phyloP scores from a whole-genome alignment of 2,888 invertebrate genomes.

The Cybosia mesomella region DNA sequence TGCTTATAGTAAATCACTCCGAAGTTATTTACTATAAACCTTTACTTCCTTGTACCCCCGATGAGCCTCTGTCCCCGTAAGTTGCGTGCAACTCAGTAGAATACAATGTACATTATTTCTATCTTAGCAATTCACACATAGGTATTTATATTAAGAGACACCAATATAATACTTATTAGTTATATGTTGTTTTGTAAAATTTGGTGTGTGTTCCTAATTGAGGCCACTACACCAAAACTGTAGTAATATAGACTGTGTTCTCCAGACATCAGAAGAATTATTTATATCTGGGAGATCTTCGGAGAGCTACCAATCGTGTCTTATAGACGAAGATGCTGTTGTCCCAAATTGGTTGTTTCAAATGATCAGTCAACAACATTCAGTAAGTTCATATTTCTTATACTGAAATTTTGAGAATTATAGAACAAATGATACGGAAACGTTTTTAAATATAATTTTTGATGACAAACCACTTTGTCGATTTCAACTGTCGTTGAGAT shows the following conservation, averaged over 20 bases:
- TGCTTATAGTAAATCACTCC: too few species aligned
- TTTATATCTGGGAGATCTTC: slow-evolving; percentile 76
- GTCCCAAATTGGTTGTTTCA: slow-evolving; percentile 80
- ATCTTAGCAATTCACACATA: neutral
- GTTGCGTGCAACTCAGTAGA: too few species aligned
- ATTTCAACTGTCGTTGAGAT: neutral
- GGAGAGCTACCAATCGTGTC: slow-evolving; percentile 71
- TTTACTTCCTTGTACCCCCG: neutral
- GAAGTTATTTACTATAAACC: neutral
- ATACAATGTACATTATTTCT: neutral
- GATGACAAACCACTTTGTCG: too few species aligned
- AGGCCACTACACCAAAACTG: neutral
- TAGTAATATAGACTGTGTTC: neutral
- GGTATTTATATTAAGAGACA: neutral
- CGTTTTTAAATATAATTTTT: too few species aligned
- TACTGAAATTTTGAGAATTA: too few species aligned
- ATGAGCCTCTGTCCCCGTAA: too few species aligned
- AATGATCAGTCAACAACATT: slow-evolving; percentile 71
- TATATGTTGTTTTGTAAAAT: neutral
- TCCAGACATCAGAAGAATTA: slow-evolving; percentile 77
- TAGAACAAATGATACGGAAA: too few species aligned
- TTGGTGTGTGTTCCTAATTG: too few species aligned
- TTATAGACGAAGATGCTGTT: slow-evolving; percentile 70
- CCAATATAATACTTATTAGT: neutral
- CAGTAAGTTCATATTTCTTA: slow-evolving; percentile 56